phyloP scores from a whole-genome alignment of 1,140 invertebrate genomes.

The Thalassaphorura encarpata region DNA sequence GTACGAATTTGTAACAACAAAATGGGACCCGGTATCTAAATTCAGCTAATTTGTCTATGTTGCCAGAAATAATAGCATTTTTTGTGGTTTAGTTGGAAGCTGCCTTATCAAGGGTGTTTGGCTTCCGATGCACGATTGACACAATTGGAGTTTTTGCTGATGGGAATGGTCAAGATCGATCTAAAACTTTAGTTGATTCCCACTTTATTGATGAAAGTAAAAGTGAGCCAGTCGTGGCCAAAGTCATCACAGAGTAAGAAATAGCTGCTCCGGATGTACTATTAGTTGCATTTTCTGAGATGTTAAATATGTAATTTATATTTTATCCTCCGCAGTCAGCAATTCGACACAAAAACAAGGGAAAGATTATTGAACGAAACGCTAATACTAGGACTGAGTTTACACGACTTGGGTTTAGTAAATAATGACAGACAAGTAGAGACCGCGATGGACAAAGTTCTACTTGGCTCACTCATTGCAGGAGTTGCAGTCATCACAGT shows the following conservation, averaged over 20 bases:
- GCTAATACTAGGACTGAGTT: not conserved
- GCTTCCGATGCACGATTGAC: slow-evolving; percentile 6
- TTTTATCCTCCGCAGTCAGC: not conserved
- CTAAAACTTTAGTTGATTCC: slow-evolving; percentile 1
- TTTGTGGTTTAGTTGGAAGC: slow-evolving; percentile 2
- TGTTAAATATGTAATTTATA: not conserved
- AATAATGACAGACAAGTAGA: not conserved
- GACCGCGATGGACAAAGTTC: not conserved
- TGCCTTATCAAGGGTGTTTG: slow-evolving; percentile 5
- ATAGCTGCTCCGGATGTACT: too few relatives aligned
- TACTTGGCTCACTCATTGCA: slow-evolving; percentile 7
- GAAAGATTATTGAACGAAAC: slow-evolving; percentile 4
- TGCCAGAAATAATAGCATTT: slow-evolving; percentile 1
- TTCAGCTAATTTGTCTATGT: slow-evolving; percentile 2
- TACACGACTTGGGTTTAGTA: not conserved
- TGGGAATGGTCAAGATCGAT: not conserved
- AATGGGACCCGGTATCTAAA: not conserved
- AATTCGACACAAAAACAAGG: not conserved
- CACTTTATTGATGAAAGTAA: slow-evolving; percentile 21
- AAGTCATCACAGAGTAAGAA: not conserved
- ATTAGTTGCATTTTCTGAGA: not conserved
- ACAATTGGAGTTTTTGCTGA: not conserved
- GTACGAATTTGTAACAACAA: not conserved
- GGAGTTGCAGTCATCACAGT: slow-evolving; percentile 4
- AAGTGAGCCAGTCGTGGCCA: slow-evolving; percentile 1